A percentile compares a stretch with the other conserved stretches of the same genome.
These are phyloP conservation scores for Promerops cafer DNA, from an alignment of 2,113 vertebrate genomes.

Conservation along the genomic window DNA sequence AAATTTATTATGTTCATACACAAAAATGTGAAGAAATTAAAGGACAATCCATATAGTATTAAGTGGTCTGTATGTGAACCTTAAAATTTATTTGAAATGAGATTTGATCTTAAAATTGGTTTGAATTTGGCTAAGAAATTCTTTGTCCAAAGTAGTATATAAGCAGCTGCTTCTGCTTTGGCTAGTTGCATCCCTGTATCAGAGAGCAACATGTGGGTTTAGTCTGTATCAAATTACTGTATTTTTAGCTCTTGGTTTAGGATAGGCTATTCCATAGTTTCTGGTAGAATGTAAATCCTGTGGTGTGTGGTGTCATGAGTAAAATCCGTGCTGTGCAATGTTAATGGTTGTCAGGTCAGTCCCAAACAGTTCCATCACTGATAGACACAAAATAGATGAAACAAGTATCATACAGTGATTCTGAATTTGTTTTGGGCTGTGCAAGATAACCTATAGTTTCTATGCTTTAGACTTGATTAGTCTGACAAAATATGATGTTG, in stretches of 20 bases:
- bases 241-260: background rate
- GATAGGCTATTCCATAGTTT: background rate
- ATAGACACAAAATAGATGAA: background rate
- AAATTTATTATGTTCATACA: background rate
- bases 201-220: background rate
- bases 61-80: background rate
- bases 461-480: background rate
- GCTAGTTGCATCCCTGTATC: background rate
- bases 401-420: background rate
- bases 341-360: background rate
- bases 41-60: background rate
- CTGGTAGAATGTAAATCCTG: background rate
- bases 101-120: background rate
- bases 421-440: background rate
- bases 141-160: background rate
- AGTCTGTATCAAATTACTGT: background rate
- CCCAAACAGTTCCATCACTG: background rate
- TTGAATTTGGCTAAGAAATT: background rate
- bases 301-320: background rate
- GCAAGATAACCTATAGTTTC: background rate
- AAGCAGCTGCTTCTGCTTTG: background rate
- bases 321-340: background rate
- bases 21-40: background rate
- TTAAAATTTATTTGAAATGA: background rate
- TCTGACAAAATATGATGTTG: background rate